Percentiles rank a stretch among this genome's conserved stretches.
These are phyloP conservation scores for Helicoverpa assulta DNA, from an alignment of 2,888 invertebrate species.

Conservation along the genomic window DNA sequence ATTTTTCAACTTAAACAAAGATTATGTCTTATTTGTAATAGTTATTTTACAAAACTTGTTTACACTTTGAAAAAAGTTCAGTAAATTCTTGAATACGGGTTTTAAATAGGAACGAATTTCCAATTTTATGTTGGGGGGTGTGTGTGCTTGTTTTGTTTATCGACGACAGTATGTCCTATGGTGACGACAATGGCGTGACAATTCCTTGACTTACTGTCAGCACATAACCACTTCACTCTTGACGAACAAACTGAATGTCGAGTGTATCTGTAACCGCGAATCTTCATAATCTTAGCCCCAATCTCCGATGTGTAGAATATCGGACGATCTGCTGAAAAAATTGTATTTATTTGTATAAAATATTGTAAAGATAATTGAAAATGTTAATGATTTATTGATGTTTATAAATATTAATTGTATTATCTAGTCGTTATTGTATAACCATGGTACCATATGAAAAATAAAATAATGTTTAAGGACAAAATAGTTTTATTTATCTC, in stretches of 20 bases:
- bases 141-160: constrained; percentile 81
- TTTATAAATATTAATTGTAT: neutral
- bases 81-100: constrained; percentile 22
- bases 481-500: constrained; percentile 19
- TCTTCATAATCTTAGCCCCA: constrained; percentile 83
- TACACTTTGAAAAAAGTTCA: too few relatives aligned
- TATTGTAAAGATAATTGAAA: too few relatives aligned
- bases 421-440: constrained; percentile 3
- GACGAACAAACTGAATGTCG: constrained; percentile 86
- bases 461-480: constrained; percentile 26
- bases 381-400: neutral
- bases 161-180: constrained; percentile 82
- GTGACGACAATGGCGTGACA: constrained; percentile 85
- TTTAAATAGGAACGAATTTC: constrained; percentile 39
- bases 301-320: constrained; percentile 82
- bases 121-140: constrained; percentile 74
- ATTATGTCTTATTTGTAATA: too few relatives aligned
- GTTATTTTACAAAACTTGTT: too few relatives aligned
- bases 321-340: constrained; percentile 74
- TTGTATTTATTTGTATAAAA: too few relatives aligned
- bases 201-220: constrained; percentile 78
- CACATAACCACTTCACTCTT: constrained; percentile 84
- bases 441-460: constrained; percentile 12
- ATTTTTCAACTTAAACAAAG: too few relatives aligned
- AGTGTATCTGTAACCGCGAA: constrained; percentile 83